Evolutionary conservation across 2,113 vertebrate genomes (phyloP).

Genomic region (Tenebrosternarchus preto): DNA sequence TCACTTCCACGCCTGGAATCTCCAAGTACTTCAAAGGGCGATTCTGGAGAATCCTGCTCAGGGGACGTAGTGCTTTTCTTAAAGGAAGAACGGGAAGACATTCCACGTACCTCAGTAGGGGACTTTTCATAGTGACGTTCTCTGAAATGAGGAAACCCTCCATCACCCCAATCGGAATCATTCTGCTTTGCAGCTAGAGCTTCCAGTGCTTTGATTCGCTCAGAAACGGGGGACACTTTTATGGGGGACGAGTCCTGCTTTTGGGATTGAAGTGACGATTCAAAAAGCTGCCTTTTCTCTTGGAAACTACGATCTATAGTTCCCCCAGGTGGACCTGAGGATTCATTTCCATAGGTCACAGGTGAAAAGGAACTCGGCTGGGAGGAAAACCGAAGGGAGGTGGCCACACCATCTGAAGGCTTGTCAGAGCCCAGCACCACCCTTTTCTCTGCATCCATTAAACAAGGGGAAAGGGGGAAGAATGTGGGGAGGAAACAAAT

Average conservation of each 20-base stretch:
- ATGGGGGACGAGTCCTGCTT: conserved; percentile 59
- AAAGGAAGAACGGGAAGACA: conserved; percentile 52
- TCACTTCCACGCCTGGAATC: conserved; percentile 73
- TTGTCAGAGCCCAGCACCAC: conserved; percentile 68
- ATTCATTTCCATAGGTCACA: conserved; percentile 60
- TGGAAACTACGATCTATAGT: conserved; percentile 39
- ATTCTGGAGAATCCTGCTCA: conserved; percentile 81
- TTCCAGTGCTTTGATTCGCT: conserved; percentile 77
- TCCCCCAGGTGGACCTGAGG: conserved; percentile 52
- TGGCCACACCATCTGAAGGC: conserved; percentile 69
- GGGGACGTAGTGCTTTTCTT: conserved; percentile 58
- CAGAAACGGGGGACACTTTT: conserved; percentile 75
- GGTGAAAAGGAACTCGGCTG: conserved; percentile 70
- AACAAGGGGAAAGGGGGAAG: conserved; percentile 51
- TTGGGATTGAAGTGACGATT: conserved; percentile 55
- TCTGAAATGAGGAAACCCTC: conserved; percentile 61
- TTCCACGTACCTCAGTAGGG: conserved; percentile 41
- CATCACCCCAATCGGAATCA: conserved; percentile 69
- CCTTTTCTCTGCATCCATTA: conserved; percentile 70
- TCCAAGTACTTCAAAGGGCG: conserved; percentile 85
- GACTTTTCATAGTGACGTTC: conserved; percentile 68
- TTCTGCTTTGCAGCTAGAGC: conserved; percentile 68
- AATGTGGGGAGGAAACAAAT: conserved; percentile 64
- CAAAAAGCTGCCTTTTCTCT: conserved; percentile 63
- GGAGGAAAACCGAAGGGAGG: conserved; percentile 73